Evolutionary conservation across 2,888 invertebrate genomes (phyloP), one percentile per base, ranked within the genome.

Genomic region (Ectemnius continuus): DNA sequence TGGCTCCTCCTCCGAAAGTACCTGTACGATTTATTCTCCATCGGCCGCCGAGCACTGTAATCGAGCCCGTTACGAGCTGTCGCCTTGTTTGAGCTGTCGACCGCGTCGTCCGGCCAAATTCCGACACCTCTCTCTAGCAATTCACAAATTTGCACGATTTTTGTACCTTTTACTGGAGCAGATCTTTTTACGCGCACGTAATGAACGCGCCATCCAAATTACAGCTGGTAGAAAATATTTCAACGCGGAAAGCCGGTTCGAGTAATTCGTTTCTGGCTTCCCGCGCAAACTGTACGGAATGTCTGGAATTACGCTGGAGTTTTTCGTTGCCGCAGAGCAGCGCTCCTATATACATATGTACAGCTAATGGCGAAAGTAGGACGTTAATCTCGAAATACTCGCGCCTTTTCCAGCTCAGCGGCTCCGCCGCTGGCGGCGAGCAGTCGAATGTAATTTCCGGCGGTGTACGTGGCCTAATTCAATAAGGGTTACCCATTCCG

Each of bases 371-470:
- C 13, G 59, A 56, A 11, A 11, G 14, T 6, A 26, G 61, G 63
- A 46, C 46, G 46, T 67, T 67, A 66, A 71, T 71, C 62, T 64
- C 56, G 70, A 23, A 57, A 45, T 47, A 65, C 36, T 59, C 65
- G 57, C 63, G 66, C 68, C 71, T 76, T 76, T 77, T 58, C 63
- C 66, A 48, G 63, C 68, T 61, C 62, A 46, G 68, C 72, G 66
- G 73, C 70, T 78, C 66, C 59, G 45, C 64, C 13, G 78, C 8
- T 11, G 36, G 36, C 69, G 67, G 67, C 73, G 57, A 48, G 59
- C 64, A 68, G 66, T 68, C 70, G 73, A 78, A 82, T 81, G 76
- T 81, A 83, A 85, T 85, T 85, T 84, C 84, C 80, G 79, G 68
- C 23, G 61, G 75, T 70, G 62, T 63, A 73, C 68, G 72, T 71